Conservation (phyloP, 2,113 vertebrate genomes). For the Penelope pileata region DNA sequence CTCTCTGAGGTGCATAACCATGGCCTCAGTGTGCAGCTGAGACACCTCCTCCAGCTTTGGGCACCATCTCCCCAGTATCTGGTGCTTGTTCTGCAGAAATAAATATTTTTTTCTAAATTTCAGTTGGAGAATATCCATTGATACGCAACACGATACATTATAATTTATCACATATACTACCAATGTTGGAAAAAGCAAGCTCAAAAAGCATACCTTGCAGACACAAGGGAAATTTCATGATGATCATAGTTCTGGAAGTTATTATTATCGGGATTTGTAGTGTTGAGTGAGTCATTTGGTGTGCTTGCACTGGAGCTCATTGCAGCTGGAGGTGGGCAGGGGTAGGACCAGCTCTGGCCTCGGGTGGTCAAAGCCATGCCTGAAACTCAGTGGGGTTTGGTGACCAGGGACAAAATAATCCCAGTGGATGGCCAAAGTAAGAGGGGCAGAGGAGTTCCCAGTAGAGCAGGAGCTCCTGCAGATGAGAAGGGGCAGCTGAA, state of each 20-base stretch:
- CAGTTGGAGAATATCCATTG: neutral
- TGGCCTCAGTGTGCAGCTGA: neutral
- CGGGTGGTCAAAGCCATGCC: neutral
- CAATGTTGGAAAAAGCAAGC: neutral
- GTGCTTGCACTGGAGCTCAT: neutral
- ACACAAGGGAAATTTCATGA: rapidly evolving
- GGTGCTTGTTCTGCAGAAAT: neutral
- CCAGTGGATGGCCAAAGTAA: neutral
- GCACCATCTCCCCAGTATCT: neutral
- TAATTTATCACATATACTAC: neutral
- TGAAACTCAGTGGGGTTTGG: neutral
- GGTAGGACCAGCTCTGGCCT: neutral
- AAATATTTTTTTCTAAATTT: neutral
- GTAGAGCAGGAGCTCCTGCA: neutral
- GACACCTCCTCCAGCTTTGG: neutral
- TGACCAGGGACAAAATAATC: neutral
- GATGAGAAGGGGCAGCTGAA: neutral
- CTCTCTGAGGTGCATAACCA: neutral
- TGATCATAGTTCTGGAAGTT: neutral
- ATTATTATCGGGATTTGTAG: neutral
- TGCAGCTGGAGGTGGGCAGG: neutral
- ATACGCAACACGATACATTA: neutral
- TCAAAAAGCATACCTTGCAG: neutral
- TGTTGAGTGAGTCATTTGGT: neutral
- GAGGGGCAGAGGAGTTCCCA: neutral